Conservation (phyloP, 1,140 invertebrate species). For the Saccostrea cuccullata region DNA sequence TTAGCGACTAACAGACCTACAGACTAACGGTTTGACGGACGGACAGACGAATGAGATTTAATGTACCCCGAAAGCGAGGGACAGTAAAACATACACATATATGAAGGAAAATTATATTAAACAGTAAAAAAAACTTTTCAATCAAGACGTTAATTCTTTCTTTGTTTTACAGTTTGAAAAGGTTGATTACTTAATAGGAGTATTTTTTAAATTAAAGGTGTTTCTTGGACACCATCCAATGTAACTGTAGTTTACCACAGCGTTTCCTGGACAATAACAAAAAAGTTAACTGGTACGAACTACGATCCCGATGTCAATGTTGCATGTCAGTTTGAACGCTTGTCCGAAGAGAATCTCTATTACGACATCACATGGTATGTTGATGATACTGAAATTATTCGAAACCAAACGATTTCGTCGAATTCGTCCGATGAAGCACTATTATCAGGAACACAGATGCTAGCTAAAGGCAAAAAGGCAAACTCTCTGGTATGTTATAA, state of each 20-base stretch:
- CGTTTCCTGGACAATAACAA: neutral
- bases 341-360: neutral
- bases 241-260: neutral
- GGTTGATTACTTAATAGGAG: too few relatives aligned
- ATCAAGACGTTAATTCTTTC: too few relatives aligned
- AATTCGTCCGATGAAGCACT: neutral
- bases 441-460: neutral
- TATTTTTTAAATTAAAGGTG: neutral
- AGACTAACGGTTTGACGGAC: too few relatives aligned
- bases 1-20: too few relatives aligned
- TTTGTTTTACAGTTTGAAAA: too few relatives aligned
- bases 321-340: neutral
- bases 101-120: too few relatives aligned
- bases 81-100: too few relatives aligned
- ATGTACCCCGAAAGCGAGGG: too few relatives aligned
- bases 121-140: too few relatives aligned
- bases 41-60: too few relatives aligned
- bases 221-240: neutral
- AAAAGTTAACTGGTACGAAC: neutral
- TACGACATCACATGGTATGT: slow-evolving; percentile 2
- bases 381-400: neutral
- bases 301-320: neutral
- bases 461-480: neutral
- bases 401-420: neutral
- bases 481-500: neutral